These are phyloP conservation scores for Gorilla gorilla DNA, from an alignment of 2,113 vertebrate genomes.

Conservation along the genomic window DNA sequence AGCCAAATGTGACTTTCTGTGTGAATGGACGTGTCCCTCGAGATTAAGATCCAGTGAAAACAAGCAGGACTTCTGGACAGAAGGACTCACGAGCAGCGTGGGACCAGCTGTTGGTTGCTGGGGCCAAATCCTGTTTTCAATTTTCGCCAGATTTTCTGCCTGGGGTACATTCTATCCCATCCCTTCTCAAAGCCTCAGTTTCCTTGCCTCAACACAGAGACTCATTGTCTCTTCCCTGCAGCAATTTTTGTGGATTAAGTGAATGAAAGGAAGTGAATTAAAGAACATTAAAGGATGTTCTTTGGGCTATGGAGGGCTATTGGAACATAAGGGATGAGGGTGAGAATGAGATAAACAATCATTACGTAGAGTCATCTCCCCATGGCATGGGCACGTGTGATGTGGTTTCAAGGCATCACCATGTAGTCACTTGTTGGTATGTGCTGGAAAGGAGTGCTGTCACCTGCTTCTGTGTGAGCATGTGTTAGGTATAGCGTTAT, in stretches of 20 bases:
- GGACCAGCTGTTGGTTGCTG: neutral
- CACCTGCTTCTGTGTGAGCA: neutral
- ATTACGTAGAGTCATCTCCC: no score
- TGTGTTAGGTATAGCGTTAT: neutral
- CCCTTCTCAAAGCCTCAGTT: neutral
- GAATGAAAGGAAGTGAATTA: neutral
- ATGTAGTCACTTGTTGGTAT: rapidly evolving
- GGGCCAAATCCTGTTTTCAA: neutral
- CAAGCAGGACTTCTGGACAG: neutral
- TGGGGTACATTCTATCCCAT: neutral
- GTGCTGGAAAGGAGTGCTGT: neutral
- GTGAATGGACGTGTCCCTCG: neutral
- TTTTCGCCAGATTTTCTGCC: neutral
- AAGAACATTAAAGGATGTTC: neutral
- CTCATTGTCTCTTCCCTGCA: rapidly evolving
- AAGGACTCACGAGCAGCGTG: rapidly evolving
- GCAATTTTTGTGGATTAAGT: neutral
- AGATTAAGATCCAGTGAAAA: rapidly evolving
- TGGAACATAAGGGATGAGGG: neutral
- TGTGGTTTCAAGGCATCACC: neutral
- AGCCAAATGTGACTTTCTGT: rapidly evolving
- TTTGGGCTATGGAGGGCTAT: neutral
- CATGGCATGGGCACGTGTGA: rapidly evolving
- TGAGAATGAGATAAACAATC: rapidly evolving
- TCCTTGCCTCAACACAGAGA: neutral